Evolutionary conservation across 1,140 invertebrate species (phyloP).

Genomic region (Pachypsylla venusta): DNA sequence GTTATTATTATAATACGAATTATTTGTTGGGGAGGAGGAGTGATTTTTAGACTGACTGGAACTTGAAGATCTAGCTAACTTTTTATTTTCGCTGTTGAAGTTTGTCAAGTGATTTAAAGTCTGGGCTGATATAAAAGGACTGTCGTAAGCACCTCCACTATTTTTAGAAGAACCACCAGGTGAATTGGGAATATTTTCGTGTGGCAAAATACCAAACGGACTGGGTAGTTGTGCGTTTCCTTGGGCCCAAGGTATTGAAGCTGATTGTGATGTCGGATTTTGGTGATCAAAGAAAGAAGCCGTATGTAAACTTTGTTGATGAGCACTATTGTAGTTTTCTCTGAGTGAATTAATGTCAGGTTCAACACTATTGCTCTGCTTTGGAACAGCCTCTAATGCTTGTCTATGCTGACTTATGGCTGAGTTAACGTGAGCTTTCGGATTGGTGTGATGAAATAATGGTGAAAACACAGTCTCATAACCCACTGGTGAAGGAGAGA

Average conservation of each 20-base stretch:
- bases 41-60: slow-evolving; percentile 24
- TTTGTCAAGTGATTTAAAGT: slow-evolving; percentile 45
- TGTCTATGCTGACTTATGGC: slow-evolving; percentile 34
- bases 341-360: slow-evolving; percentile 38
- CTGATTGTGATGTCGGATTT: slow-evolving; percentile 34
- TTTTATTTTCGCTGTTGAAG: slow-evolving; percentile 21
- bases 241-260: slow-evolving; percentile 41
- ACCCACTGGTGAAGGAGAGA: slow-evolving; percentile 44
- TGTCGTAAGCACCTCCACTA: slow-evolving; percentile 48
- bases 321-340: slow-evolving; percentile 21
- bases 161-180: slow-evolving; percentile 36
- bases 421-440: slow-evolving; percentile 35
- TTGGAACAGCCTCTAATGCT: slow-evolving; percentile 36
- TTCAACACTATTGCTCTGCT: slow-evolving; percentile 36
- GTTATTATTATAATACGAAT: slow-evolving; percentile 12
- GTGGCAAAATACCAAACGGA: slow-evolving; percentile 58
- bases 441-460: slow-evolving; percentile 49
- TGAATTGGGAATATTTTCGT: slow-evolving; percentile 52
- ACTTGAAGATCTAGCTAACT: slow-evolving; percentile 4
- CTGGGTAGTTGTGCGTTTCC: slow-evolving; percentile 47
- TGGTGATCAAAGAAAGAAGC: slow-evolving; percentile 47
- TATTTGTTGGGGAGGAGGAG: slow-evolving; percentile 29
- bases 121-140: slow-evolving; percentile 46
- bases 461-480: slow-evolving; percentile 56
- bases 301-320: slow-evolving; percentile 34